Percentiles rank a stretch among this genome's conserved stretches.
These are phyloP conservation scores for Dermolepida albohirtum DNA, from an alignment of 2,888 invertebrate genomes.

Conservation along the genomic window DNA sequence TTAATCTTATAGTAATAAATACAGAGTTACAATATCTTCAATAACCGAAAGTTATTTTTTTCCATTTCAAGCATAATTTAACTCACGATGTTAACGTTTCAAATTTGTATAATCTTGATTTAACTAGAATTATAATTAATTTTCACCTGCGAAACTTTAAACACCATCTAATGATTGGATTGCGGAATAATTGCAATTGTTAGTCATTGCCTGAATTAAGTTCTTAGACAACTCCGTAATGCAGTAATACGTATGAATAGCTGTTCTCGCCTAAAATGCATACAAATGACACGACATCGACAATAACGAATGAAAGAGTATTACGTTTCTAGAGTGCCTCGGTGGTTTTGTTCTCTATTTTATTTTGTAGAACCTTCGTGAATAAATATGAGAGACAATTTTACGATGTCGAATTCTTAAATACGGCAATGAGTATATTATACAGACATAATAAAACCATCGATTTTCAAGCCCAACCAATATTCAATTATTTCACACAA, in stretches of 20 bases:
- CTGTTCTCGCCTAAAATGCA: not conserved
- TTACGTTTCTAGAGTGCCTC: conserved; percentile 1
- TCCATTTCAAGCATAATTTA: too few relatives aligned
- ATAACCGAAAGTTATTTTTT: too few relatives aligned
- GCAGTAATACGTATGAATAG: not conserved
- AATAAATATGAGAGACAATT: conserved; percentile 36
- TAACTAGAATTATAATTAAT: too few relatives aligned
- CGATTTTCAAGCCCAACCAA: conserved; percentile 10
- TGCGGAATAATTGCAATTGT: too few relatives aligned
- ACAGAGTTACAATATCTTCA: too few relatives aligned
- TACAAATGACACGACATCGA: conserved; percentile 14
- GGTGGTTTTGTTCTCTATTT: conserved; percentile 3
- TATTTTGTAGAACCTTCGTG: conserved; percentile 18
- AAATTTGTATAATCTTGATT: too few relatives aligned
- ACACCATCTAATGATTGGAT: too few relatives aligned
- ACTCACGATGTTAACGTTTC: too few relatives aligned
- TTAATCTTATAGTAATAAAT: too few relatives aligned
- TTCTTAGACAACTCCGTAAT: too few relatives aligned
- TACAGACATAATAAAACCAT: not conserved
- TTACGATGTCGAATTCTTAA: conserved; percentile 17
- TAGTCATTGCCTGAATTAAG: too few relatives aligned
- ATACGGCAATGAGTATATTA: conserved; percentile 3
- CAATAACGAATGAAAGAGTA: conserved; percentile 8
- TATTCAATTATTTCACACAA: conserved; percentile 17
- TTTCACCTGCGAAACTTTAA: too few relatives aligned